Evolutionary conservation across 2,797 vertebrate species (phyloP), one percentile per base, ranked within the genome.

Genomic region (Nasua narica): DNA sequence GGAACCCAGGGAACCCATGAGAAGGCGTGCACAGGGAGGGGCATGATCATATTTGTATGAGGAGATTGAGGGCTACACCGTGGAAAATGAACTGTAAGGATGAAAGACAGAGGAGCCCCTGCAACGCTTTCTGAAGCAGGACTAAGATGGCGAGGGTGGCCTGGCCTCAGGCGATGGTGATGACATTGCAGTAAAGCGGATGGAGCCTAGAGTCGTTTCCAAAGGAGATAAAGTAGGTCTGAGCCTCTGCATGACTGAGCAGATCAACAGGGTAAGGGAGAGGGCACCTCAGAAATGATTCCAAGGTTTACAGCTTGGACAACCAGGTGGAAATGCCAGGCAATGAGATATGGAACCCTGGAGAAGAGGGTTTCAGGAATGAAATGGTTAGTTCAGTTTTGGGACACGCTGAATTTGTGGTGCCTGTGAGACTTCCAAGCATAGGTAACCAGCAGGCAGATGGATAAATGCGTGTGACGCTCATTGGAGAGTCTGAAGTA

Each of bases 41-140:
- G 5, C 15, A 14, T 0, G 3, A 4, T 2, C 2, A 0, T 5
- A 0, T 21, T 40, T 50, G 1, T 12, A 14, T 4, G 5, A 40
- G 35, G 37, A 70, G 16, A 15, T 2, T 2, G 8, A 14, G 21
- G 56, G 46, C 32, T 81, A 32, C 14, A 5, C 2, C 0, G 0
- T n/a, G 58, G 35, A 35, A n/a, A 50, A 14, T 6, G 32, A 46
- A 23, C 18, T 56, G 21, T 12, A n/a, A 19, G 1, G 11, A 8
- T 2, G 4, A 58, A 13, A 4, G 14, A 4, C 2, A 25, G 23
- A 16, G 35, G 25, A 23, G n/a, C 3, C 54, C 2, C 0, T 0
- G 23, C 5, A 35, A 29, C 50, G 43, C 50, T 83, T 48, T 25
- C 52, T 23, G 32, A 32, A 23, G 23, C 3, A 0, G 4, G 43